Evolutionary conservation across 2,113 vertebrate genomes (phyloP).

Genomic region (Pyxicephalus adspersus): DNA sequence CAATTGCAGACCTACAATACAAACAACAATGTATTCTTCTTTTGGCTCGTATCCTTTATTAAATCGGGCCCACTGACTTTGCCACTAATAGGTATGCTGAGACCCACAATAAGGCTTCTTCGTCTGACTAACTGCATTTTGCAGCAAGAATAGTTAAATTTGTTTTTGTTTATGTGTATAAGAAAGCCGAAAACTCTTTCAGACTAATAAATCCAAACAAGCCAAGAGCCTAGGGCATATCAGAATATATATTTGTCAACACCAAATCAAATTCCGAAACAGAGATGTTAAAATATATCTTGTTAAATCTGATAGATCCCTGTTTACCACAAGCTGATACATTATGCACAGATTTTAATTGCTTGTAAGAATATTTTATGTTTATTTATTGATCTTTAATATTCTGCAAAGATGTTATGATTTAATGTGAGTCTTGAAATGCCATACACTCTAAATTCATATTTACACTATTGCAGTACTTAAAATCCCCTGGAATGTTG

Average conservation of each 20-base stretch:
- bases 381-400: slow-evolving; percentile 7
- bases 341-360: slow-evolving; percentile 17
- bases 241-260: not conserved
- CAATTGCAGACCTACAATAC: no score
- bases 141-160: no score
- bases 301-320: not conserved
- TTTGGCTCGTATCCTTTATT: no score
- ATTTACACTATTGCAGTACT: slow-evolving; percentile 5
- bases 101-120: no score
- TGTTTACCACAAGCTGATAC: not conserved
- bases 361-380: slow-evolving; percentile 2
- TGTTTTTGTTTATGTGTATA: no score
- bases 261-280: not conserved
- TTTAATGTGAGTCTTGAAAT: slow-evolving; percentile 2
- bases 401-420: not conserved
- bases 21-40: no score
- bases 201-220: not conserved
- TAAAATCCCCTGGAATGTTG: slow-evolving; percentile 31
- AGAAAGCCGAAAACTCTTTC: no score
- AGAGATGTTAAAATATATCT: not conserved
- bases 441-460: not conserved
- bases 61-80: no score
- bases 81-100: no score
- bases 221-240: not conserved
- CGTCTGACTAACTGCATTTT: no score